phyloP scores from a whole-genome alignment of 1,140 invertebrate genomes.

The Trissolcus basalis region DNA sequence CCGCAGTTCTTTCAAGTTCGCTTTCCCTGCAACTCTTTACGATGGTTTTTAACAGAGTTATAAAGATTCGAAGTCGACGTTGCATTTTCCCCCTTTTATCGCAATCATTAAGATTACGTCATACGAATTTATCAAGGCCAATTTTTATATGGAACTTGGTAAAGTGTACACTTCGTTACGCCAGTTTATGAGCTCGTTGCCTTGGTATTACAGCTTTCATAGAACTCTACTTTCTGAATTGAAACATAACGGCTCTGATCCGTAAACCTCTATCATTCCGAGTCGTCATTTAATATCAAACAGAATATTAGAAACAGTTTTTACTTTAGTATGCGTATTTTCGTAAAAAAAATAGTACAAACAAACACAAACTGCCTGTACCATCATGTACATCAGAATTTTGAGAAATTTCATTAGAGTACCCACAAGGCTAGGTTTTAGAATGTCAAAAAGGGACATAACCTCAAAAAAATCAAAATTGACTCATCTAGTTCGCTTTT shows the following conservation, averaged over 20 bases:
- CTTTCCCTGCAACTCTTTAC: constrained; percentile 38
- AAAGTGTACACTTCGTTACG: constrained; percentile 38
- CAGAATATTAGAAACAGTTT: no score
- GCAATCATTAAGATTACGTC: constrained; percentile 47
- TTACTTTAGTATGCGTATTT: no score
- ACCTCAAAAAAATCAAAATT: no score
- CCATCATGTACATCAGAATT: no score
- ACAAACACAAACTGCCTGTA: no score
- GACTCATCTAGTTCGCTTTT: no score
- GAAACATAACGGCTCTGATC: neutral
- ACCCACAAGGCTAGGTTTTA: no score
- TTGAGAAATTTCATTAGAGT: no score
- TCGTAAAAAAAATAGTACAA: no score
- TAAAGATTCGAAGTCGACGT: constrained; percentile 49
- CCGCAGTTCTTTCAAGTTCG: constrained; percentile 21
- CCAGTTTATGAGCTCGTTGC: constrained; percentile 20
- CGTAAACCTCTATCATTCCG: no score
- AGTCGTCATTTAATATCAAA: no score
- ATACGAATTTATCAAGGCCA: constrained; percentile 46
- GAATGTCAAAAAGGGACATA: no score
- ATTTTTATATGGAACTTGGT: constrained; percentile 42
- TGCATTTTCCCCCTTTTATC: constrained; percentile 44
- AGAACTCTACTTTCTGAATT: constrained; percentile 24
- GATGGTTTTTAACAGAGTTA: constrained; percentile 51
- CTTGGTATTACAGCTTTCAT: constrained; percentile 2